A percentile compares a stretch with the other conserved stretches of the same genome.
These are phyloP conservation scores for Bufo gargarizans DNA, from an alignment of 2,113 vertebrate genomes.

Conservation along the genomic window DNA sequence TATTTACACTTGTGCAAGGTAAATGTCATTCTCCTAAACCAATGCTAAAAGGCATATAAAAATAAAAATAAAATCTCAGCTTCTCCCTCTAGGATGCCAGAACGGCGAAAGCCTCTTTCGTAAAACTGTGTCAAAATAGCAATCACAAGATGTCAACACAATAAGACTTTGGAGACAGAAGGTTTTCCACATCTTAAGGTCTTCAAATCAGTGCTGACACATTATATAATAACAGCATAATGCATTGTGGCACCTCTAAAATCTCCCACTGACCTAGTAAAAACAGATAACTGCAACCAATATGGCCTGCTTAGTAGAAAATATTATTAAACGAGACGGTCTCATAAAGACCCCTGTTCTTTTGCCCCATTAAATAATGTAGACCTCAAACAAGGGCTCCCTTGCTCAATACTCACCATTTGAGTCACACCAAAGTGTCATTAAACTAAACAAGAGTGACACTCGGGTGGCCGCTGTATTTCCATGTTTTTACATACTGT, in stretches of 20 bases:
- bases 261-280: neutral
- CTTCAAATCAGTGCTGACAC: constrained; percentile 33
- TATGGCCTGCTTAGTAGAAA: neutral
- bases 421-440: neutral
- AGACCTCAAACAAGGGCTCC: neutral
- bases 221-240: constrained; percentile 43
- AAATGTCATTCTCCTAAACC: neutral
- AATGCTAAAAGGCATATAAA: constrained; percentile 12
- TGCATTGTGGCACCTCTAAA: constrained; percentile 21
- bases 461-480: neutral
- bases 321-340: neutral
- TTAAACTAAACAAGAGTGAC: neutral
- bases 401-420: neutral
- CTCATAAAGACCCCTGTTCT: neutral
- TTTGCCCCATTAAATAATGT: neutral
- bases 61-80: neutral
- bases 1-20: neutral
- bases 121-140: constrained; percentile 49
- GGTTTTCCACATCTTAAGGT: constrained; percentile 44
- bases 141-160: constrained; percentile 47
- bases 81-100: constrained; percentile 26
- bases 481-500: too few relatives aligned
- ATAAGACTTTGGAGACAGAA: constrained; percentile 38
- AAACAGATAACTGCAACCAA: neutral
- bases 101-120: constrained; percentile 1